Evolutionary conservation across 2,888 invertebrate genomes (phyloP).

Genomic region (Caenorhabditis doughertyi): DNA sequence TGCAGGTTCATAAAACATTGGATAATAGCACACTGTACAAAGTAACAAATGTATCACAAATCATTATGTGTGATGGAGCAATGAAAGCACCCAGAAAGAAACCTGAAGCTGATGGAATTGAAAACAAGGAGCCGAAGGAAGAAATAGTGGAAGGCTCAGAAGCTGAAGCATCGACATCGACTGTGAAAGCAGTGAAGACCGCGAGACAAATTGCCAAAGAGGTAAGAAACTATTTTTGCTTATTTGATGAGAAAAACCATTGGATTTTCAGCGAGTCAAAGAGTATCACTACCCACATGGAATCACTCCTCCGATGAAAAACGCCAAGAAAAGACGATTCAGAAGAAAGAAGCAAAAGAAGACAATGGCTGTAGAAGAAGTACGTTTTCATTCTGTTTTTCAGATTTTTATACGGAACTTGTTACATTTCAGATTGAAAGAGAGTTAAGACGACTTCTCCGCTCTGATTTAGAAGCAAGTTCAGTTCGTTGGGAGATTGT

Average conservation of each 20-base stretch:
- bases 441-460: conserved; percentile 26
- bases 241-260: background rate
- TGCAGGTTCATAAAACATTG: conserved; percentile 50
- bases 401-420: background rate
- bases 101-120: background rate
- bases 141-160: background rate
- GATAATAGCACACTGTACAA: conserved; percentile 38
- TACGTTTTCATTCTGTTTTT: background rate
- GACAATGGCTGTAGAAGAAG: conserved; percentile 37
- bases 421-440: conserved; percentile 31
- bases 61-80: conserved; percentile 37
- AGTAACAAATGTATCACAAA: conserved; percentile 42
- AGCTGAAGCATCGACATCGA: background rate
- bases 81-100: conserved; percentile 4
- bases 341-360: conserved; percentile 84
- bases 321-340: conserved; percentile 88
- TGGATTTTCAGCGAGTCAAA: conserved; percentile 25
- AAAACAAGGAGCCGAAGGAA: conserved; percentile 2
- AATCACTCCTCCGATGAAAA: conserved; percentile 44
- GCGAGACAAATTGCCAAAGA: conserved; percentile 25
- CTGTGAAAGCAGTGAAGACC: conserved; percentile 10
- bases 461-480: conserved; percentile 30
- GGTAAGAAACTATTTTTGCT: background rate
- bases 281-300: conserved; percentile 36
- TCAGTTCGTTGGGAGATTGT: conserved; percentile 48